These are phyloP conservation scores for Cotesia chilonis DNA, from an alignment of 1,140 invertebrate genomes.

Conservation along the genomic window DNA sequence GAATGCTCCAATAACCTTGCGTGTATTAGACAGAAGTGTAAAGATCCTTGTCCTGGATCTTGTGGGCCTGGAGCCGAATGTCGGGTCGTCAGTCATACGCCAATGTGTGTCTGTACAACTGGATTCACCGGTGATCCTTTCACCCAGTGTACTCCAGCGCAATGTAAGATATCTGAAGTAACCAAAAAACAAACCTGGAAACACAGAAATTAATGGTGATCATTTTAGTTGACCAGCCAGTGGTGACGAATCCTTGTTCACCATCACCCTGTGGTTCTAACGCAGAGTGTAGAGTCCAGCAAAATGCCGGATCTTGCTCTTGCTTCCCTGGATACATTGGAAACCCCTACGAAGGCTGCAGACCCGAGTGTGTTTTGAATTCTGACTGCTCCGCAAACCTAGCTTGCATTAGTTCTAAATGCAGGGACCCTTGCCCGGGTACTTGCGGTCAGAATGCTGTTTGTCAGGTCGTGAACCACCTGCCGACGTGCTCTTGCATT, in stretches of 20 bases:
- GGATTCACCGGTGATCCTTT: slow-evolving; percentile 79
- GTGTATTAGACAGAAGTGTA: slow-evolving; percentile 76
- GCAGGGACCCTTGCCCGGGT: slow-evolving; percentile 64
- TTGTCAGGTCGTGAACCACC: slow-evolving; percentile 66
- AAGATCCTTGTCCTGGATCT: slow-evolving; percentile 76
- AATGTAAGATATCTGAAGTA: slow-evolving; percentile 39
- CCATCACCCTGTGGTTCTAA: slow-evolving; percentile 83
- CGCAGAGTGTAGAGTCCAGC: slow-evolving; percentile 79
- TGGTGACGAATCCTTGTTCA: slow-evolving; percentile 69
- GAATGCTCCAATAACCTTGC: slow-evolving; percentile 76
- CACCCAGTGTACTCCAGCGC: slow-evolving; percentile 67
- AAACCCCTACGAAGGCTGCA: slow-evolving; percentile 78
- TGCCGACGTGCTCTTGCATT: slow-evolving; percentile 66
- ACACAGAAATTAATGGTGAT: no score
- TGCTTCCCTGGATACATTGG: slow-evolving; percentile 75
- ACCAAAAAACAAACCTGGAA: no score
- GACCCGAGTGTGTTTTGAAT: slow-evolving; percentile 75
- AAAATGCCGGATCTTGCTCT: slow-evolving; percentile 76
- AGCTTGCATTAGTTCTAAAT: slow-evolving; percentile 60
- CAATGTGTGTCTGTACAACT: slow-evolving; percentile 74
- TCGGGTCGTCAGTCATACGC: slow-evolving; percentile 75
- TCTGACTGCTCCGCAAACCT: slow-evolving; percentile 56
- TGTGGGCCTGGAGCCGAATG: slow-evolving; percentile 77
- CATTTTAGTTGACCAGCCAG: no score
- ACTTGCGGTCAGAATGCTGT: slow-evolving; percentile 65